phyloP scores from a whole-genome alignment of 1,140 invertebrate genomes.

The Brachionus plicatilis region DNA sequence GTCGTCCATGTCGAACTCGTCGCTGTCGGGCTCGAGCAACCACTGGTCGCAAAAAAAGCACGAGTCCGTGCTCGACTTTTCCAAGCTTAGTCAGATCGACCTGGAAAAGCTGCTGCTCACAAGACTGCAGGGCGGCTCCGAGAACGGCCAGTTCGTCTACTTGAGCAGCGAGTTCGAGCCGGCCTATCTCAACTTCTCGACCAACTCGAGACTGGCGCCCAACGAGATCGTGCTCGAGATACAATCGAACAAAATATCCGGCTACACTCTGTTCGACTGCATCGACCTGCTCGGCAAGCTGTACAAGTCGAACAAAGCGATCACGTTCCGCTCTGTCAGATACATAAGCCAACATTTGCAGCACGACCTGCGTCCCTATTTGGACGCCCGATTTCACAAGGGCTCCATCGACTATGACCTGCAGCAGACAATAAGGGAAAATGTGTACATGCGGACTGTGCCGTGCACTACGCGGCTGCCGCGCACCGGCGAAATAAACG shows the following conservation, averaged over 20 bases:
- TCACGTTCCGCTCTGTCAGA: neutral
- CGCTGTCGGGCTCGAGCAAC: neutral
- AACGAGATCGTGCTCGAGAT: conserved; percentile 26
- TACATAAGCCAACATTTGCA: neutral
- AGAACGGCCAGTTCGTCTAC: conserved; percentile 37
- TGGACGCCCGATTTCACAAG: conserved; percentile 63
- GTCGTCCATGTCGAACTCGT: neutral
- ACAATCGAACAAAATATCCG: conserved; percentile 8
- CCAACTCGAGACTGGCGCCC: neutral
- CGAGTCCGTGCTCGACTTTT: neutral
- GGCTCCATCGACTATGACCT: conserved; percentile 65
- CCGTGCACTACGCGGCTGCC: conserved; percentile 64
- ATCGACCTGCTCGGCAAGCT: neutral
- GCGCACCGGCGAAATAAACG: conserved; percentile 63
- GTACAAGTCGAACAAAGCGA: neutral
- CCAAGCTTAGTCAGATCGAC: conserved; percentile 6
- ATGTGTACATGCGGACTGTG: conserved; percentile 66
- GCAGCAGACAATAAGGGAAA: conserved; percentile 66
- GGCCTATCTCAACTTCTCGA: neutral
- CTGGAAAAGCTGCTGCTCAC: neutral
- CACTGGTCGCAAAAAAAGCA: conserved; percentile 31
- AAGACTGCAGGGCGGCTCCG: conserved; percentile 9
- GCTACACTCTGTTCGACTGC: conserved; percentile 22
- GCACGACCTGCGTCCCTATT: conserved; percentile 61
- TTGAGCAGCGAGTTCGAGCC: neutral